Evolutionary conservation across 37 sponge, comb jelly and placozoan genomes (phyloP).

Genomic region (Halisarca cf. caerulea): DNA sequence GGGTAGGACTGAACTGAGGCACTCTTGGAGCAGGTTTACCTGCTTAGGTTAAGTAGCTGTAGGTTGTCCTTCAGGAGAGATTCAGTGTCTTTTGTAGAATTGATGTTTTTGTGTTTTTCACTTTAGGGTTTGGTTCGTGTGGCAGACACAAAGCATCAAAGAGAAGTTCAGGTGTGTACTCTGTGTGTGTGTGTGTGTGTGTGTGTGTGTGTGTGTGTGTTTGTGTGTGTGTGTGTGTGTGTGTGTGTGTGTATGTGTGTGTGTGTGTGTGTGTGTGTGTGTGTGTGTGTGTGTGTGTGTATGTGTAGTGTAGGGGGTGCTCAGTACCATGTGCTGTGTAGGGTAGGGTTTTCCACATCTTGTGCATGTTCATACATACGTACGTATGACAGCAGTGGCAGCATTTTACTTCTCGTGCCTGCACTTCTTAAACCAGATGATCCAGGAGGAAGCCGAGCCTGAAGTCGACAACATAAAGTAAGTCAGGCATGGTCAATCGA

Average conservation of each 20-base stretch:
- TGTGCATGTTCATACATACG: no score
- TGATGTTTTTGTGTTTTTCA: neutral
- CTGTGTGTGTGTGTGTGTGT: neutral
- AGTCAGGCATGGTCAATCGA: no score
- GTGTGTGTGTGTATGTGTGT: constrained; percentile 13
- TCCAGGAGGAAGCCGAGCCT: no score
- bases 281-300: constrained; percentile 20
- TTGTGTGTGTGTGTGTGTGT: neutral
- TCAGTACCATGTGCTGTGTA: no score
- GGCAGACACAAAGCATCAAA: constrained; percentile 23
- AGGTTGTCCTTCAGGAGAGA: neutral
- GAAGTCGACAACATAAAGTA: no score
- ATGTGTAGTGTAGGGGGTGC: neutral
- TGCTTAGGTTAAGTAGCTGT: no score
- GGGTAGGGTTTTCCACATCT: no score
- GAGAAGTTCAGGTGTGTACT: constrained; percentile 8
- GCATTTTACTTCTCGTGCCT: no score
- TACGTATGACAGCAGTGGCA: no score
- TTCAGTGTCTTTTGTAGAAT: neutral
- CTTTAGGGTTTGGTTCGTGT: constrained; percentile 34
- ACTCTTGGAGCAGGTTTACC: no score
- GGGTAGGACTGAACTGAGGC: no score
- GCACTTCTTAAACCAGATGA: no score
- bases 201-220: constrained; percentile 19
- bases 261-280: constrained; percentile 28